Evolutionary conservation across 2,113 vertebrate genomes (phyloP).

Genomic region (Cololabis saira): DNA sequence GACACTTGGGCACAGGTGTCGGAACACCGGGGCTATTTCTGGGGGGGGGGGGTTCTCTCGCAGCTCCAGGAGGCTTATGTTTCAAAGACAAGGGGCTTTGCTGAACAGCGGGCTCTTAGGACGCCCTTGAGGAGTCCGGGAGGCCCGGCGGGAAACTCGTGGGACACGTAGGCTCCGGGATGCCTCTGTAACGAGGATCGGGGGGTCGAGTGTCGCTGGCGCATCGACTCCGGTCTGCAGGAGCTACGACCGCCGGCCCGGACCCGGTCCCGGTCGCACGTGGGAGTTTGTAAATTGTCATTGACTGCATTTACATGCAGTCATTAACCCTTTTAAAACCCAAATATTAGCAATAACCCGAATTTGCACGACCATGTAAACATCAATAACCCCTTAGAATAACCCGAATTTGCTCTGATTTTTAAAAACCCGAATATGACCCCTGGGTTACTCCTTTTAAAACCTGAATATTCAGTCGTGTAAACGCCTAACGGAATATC

Average conservation of each 20-base stretch:
- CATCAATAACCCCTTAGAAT: too few species aligned
- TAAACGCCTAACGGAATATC: too few species aligned
- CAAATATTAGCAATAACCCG: too few species aligned
- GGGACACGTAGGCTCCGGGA: constrained; percentile 69
- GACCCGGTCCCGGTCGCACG: background rate
- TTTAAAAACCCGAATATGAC: too few species aligned
- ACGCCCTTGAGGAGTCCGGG: constrained; percentile 72
- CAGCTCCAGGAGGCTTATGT: constrained; percentile 73
- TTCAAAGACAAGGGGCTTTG: constrained; percentile 80
- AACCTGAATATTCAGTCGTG: too few species aligned
- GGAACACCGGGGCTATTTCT: constrained; percentile 62
- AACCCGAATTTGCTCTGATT: too few species aligned
- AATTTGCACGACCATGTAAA: too few species aligned
- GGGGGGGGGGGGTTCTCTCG: constrained; percentile 64
- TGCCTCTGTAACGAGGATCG: constrained; percentile 67
- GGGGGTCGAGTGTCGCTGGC: constrained; percentile 50
- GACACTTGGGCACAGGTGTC: constrained; percentile 73
- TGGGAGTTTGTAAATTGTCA: background rate
- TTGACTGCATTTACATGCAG: too few species aligned
- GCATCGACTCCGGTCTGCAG: too few species aligned
- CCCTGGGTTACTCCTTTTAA: too few species aligned
- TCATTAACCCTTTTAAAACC: too few species aligned
- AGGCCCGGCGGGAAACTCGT: constrained; percentile 58
- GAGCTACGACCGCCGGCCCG: too few species aligned
- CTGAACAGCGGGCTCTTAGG: constrained; percentile 72